phyloP scores from a whole-genome alignment of 2,113 vertebrate species.

The Clarias batrachus region DNA sequence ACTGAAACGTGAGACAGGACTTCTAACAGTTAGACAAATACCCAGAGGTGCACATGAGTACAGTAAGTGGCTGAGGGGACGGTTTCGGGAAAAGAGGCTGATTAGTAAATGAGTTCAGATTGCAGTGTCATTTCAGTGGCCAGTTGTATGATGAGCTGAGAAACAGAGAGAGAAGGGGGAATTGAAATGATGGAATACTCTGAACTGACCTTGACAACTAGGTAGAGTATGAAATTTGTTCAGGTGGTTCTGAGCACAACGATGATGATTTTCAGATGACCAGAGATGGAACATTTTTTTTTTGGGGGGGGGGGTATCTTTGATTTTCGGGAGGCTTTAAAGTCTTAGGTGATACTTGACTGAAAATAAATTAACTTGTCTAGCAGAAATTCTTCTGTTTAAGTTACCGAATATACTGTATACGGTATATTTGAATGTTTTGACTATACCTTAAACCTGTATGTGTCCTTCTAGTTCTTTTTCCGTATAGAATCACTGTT shows the following conservation, averaged over 20 bases:
- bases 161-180: slow-evolving; percentile 20
- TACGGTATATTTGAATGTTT: slow-evolving; percentile 19
- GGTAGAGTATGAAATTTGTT: not conserved
- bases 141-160: slow-evolving; percentile 9
- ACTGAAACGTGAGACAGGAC: not conserved
- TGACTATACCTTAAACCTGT: slow-evolving; percentile 25
- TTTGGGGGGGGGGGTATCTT: too few species aligned
- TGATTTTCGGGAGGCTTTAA: slow-evolving; percentile 21
- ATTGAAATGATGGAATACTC: slow-evolving; percentile 28
- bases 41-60: not conserved
- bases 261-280: not conserved
- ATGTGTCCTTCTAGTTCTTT: not conserved
- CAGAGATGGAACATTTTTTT: not conserved
- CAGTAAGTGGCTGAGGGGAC: not conserved
- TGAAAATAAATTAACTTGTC: slow-evolving; percentile 20
- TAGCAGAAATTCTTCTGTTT: slow-evolving; percentile 10
- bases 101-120: slow-evolving; percentile 5
- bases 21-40: not conserved
- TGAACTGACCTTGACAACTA: not conserved
- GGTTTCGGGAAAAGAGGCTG: not conserved
- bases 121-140: slow-evolving; percentile 8
- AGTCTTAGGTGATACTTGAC: slow-evolving; percentile 12
- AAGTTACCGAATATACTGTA: slow-evolving; percentile 17
- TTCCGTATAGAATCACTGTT: not conserved
- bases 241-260: not conserved